phyloP scores from a whole-genome alignment of 2,888 invertebrate species.

The Lepidocyrtinus sp. region DNA sequence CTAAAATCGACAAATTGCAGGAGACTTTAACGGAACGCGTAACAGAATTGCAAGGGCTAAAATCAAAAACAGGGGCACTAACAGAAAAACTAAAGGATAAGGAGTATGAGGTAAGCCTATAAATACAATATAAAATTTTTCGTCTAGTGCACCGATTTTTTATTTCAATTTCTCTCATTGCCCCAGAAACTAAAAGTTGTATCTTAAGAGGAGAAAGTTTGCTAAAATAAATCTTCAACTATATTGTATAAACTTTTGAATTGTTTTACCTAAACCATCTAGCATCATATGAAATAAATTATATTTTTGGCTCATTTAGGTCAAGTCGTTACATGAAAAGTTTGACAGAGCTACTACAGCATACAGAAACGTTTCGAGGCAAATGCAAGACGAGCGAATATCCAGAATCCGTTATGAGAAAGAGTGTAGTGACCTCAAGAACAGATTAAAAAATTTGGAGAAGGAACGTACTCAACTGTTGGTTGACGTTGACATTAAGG shows the following conservation, averaged over 20 bases:
- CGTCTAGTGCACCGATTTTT: no score
- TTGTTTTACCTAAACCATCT: no score
- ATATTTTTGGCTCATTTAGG: no score
- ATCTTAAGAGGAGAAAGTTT: no score
- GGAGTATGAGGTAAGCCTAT: constrained; percentile 40
- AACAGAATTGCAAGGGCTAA: constrained; percentile 14
- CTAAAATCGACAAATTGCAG: constrained; percentile 47
- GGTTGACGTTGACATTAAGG: constrained; percentile 58
- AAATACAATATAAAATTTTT: no score
- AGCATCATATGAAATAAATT: no score
- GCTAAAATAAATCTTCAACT: no score
- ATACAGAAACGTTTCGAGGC: constrained; percentile 32
- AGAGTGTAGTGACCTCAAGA: constrained; percentile 50
- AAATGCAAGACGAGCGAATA: constrained; percentile 46
- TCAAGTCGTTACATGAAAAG: constrained; percentile 51
- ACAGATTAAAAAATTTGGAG: constrained; percentile 56
- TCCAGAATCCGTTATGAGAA: constrained; percentile 54
- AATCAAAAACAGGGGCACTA: constrained; percentile 7
- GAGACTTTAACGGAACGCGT: constrained; percentile 42
- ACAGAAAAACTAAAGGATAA: constrained; percentile 19
- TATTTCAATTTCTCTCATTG: no score
- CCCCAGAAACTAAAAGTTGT: no score
- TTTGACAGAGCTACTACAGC: constrained; percentile 25
- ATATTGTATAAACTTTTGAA: no score
- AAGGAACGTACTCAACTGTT: constrained; percentile 57